A percentile compares a stretch with the other conserved stretches of the same genome.
Evolutionary conservation across 1,140 invertebrate genomes (phyloP).

Genomic region (Hirudo medicinalis): DNA sequence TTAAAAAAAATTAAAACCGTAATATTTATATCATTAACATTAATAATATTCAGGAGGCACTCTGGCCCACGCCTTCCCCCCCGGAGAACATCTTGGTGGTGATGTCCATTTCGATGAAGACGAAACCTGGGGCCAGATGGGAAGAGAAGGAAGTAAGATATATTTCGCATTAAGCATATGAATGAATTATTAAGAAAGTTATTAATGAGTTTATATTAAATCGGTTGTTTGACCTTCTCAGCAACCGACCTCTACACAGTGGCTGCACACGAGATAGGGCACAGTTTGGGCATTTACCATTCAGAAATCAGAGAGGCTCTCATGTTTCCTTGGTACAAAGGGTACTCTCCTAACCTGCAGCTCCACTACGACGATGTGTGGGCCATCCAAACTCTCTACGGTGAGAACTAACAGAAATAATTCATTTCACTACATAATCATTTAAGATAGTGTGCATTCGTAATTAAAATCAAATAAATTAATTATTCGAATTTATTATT

Average conservation of each 20-base stretch:
- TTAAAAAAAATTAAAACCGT: no score
- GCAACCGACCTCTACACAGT: constrained; percentile 63
- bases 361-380: constrained; percentile 73
- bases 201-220: no score
- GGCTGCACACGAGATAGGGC: constrained; percentile 84
- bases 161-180: no score
- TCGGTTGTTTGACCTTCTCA: constrained; percentile 21
- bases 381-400: constrained; percentile 55
- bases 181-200: no score
- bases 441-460: no score
- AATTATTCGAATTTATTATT: no score
- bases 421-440: no score
- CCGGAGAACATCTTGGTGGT: constrained; percentile 48
- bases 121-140: constrained; percentile 52
- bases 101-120: constrained; percentile 87
- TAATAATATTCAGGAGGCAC: constrained; percentile 43
- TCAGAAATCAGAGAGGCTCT: constrained; percentile 68
- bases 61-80: constrained; percentile 80
- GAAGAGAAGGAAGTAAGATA: constrained; percentile 16
- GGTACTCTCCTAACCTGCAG: constrained; percentile 61
- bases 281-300: constrained; percentile 78
- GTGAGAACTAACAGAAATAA: constrained; percentile 25
- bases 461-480: no score
- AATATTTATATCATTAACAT: background rate
- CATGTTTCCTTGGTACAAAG: constrained; percentile 91